Base-by-base conservation (phyloP, 64 coral and sea anemone species). In the Porites australiensis region DNA sequence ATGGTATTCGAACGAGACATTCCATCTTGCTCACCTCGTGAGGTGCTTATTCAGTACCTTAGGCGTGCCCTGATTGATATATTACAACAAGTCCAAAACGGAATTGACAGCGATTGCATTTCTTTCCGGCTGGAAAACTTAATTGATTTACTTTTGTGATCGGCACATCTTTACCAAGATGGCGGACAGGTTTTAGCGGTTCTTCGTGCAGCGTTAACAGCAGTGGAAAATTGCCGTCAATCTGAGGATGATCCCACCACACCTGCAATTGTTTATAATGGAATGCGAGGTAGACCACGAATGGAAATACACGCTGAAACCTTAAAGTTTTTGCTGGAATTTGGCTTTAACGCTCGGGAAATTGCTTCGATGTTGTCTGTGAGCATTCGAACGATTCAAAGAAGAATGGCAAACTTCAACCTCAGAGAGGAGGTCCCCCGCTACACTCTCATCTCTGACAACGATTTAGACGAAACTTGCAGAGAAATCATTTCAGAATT, bases 361-460 rank as follows among this genome's bases (percentile, higher is more conserved):
- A 70, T 70, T 8, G 67, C 19, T 8, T 27, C 67, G 11, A 44
- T 70, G 67, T 70, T 70, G 22, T 37, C 52, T 5, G 22, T 70
- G 4, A 70, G 67, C 19, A 70, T 37, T 7, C 67, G 67, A 51
- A 87, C 91, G 67, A 87, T 93, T 72, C 50, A 70, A 44, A 72
- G 83, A 74, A 74, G 83, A 5, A 87, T 79, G 43, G 44, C 63
- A 63, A 43, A 77, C 50, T 93, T 53, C 64, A 82, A 64, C 78
- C 49, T 90, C 3, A 59, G 37, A 82, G 64, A 86, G n/a, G 88
- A 90, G 68, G 50, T 72, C 5, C 75, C 72, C 23, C 60, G 20
- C 43, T 88, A 88, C 52, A 23, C n/a, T 50, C 49, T 52, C 37
- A 16, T 88, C 43, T 74, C n/a, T n/a, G 70, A 73, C 47, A 73